A percentile compares a stretch with the other conserved stretches of the same genome.
These are phyloP conservation scores for Carollia perspicillata DNA, from an alignment of 2,113 vertebrate genomes.

Conservation along the genomic window DNA sequence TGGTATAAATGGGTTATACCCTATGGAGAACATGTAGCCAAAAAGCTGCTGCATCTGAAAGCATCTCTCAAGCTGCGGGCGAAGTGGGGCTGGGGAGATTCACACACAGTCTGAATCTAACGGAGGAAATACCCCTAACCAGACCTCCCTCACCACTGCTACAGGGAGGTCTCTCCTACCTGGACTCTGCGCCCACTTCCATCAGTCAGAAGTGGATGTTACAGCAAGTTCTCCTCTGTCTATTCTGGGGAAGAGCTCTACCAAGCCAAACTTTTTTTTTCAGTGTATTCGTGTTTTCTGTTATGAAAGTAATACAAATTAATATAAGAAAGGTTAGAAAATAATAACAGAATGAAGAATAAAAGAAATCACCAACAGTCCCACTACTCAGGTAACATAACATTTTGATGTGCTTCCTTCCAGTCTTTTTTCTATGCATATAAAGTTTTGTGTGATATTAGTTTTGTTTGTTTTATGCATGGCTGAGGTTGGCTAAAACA, in stretches of 20 bases:
- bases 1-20: background rate
- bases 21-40: background rate
- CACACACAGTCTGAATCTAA: background rate
- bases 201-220: background rate
- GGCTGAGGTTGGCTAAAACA: background rate
- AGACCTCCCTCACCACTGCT: background rate
- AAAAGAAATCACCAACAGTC: background rate
- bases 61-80: background rate
- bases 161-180: background rate
- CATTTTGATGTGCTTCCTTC: background rate
- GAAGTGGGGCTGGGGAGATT: background rate
- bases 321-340: background rate
- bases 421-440: background rate
- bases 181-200: background rate
- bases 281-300: background rate
- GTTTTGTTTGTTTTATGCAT: background rate
- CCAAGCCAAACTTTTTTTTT: background rate
- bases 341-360: background rate
- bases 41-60: background rate
- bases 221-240: background rate
- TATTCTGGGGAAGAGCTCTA: background rate
- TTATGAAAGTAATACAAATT: constrained; percentile 11
- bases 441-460: background rate
- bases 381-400: background rate
- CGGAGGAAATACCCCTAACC: background rate